Percentiles rank a stretch among this genome's conserved stretches.
These are phyloP conservation scores for Mimachlamys varia DNA, from an alignment of 2,888 invertebrate species.

Conservation along the genomic window DNA sequence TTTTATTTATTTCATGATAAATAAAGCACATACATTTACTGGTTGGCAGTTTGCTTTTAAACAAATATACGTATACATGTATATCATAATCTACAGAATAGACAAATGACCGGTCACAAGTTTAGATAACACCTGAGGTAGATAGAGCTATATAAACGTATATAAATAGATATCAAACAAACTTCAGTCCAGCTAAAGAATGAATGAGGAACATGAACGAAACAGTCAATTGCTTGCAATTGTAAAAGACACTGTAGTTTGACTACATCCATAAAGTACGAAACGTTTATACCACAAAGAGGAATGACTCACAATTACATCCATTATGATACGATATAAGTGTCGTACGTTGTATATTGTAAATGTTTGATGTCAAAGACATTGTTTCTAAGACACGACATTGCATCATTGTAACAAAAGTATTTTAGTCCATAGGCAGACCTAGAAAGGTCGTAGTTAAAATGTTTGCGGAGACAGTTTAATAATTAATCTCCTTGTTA, in stretches of 20 bases:
- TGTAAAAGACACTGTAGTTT: neutral
- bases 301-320: neutral
- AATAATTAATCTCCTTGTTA: neutral
- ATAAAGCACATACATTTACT: neutral
- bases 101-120: neutral
- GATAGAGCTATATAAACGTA: neutral
- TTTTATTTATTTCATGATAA: neutral
- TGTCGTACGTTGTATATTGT: neutral
- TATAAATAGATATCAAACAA: neutral
- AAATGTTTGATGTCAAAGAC: neutral
- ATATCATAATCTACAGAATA: neutral
- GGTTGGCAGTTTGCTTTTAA: neutral
- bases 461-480: neutral
- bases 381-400: neutral
- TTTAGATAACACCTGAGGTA: neutral
- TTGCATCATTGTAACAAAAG: neutral
- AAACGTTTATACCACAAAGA: neutral
- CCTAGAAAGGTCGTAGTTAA: slow-evolving; percentile 16
- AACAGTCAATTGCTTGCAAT: neutral
- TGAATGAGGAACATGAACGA: neutral
- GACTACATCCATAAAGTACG: neutral
- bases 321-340: neutral
- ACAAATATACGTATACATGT: neutral
- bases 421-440: neutral
- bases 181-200: neutral